A percentile compares a stretch with the other conserved stretches of the same genome.
phyloP scores from a whole-genome alignment of 1,140 invertebrate species.

The Cydia strobilella region DNA sequence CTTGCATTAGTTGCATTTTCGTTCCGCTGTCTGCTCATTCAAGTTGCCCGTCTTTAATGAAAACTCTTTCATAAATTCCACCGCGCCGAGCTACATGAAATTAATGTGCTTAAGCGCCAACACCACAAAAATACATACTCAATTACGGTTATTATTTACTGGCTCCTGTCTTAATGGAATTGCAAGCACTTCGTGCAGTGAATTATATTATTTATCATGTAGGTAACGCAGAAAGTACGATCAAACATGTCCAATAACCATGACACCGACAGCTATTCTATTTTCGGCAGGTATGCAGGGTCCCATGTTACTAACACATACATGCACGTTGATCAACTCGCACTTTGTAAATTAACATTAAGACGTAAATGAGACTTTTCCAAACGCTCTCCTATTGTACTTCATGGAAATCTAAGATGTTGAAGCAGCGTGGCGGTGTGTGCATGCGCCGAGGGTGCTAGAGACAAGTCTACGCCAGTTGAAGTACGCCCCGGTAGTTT shows the following conservation, averaged over 20 bases:
- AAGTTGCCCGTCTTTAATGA: neutral
- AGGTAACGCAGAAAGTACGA: no score
- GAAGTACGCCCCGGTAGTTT: constrained; percentile 35
- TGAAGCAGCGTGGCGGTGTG: constrained; percentile 36
- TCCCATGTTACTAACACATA: no score
- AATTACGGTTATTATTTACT: neutral
- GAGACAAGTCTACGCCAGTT: constrained; percentile 43
- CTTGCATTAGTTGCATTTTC: neutral
- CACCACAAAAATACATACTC: neutral
- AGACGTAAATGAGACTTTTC: neutral
- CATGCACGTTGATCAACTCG: neutral
- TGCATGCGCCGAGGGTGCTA: constrained; percentile 32
- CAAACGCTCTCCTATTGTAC: neutral
- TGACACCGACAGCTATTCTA: no score
- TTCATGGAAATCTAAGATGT: neutral
- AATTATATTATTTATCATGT: no score
- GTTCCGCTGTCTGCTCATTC: constrained; percentile 8
- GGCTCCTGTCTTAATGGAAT: neutral
- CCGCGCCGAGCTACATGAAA: neutral
- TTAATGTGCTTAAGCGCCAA: constrained; percentile 11
- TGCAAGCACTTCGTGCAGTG: neutral
- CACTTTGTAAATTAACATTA: neutral
- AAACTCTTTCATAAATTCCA: constrained; percentile 2
- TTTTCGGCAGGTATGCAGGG: no score
- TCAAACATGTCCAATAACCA: no score